Evolutionary conservation across 2,797 vertebrate genomes (phyloP).

Genomic region (Chiloscyllium punctatum): DNA sequence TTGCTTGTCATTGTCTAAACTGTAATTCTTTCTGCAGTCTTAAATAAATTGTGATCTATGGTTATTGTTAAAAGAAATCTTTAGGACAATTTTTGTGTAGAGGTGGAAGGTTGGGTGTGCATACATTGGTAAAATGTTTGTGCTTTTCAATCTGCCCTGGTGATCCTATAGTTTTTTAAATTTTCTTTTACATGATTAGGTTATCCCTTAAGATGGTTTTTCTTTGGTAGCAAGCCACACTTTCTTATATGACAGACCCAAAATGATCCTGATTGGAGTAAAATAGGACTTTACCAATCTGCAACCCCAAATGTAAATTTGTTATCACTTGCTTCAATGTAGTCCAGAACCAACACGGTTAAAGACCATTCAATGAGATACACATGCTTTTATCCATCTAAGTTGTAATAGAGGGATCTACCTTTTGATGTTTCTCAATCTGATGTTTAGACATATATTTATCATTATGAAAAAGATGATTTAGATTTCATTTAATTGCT

Average conservation of each 20-base stretch:
- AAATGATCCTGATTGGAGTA: background rate
- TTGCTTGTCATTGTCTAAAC: background rate
- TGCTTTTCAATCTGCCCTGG: background rate
- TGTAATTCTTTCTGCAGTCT: background rate
- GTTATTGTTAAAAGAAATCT: too few relatives aligned
- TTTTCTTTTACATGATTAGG: background rate
- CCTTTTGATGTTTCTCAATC: background rate
- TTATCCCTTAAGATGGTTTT: background rate
- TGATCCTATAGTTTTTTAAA: background rate
- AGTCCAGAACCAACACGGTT: background rate
- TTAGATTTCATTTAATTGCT: background rate
- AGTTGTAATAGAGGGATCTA: background rate
- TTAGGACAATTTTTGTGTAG: too few relatives aligned
- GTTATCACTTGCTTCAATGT: too few relatives aligned
- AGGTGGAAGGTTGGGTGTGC: background rate
- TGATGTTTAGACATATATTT: background rate
- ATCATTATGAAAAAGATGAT: background rate
- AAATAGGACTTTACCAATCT: background rate
- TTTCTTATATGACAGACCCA: too few relatives aligned
- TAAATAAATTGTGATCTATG: background rate
- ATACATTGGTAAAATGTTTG: background rate
- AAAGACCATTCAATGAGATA: background rate
- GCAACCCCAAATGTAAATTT: background rate
- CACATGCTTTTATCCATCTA: background rate
- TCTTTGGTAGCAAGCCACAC: background rate